Base-by-base conservation (phyloP, 2,797 vertebrate genomes). In the Melanogrammus aeglefinus region DNA sequence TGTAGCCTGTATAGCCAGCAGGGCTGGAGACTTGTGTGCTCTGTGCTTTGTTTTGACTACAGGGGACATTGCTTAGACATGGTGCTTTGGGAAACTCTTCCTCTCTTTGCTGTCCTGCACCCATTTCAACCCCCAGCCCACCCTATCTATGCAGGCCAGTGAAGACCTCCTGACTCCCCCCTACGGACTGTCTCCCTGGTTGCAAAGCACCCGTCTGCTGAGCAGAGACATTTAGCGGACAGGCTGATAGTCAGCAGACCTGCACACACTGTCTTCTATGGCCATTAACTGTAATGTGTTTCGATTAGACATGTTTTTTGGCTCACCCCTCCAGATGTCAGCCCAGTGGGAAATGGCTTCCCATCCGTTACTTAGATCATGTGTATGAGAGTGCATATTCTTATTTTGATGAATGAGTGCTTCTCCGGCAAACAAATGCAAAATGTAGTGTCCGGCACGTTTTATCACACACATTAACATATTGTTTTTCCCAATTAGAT, bases 231-330 rank as follows among this genome's bases (percentile, higher is more conserved):
- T 91, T 91, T 87, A 89, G 88, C 18, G 39, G 90, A 91, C 88
- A 89, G 86, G 81, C 79, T 69, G 77, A 85, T 84, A 86, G 90
- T 92, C 92, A 91, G 88, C 88, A 89, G 90, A 90, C 88, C 86
- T 86, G 85, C 88, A 86, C 86, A 86, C 86, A 79, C 85, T 85
- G 85, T 85, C 88, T 84, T 84, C 83, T 87, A 82, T 87, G 89
- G 87, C 86, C 88, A 90, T 92, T 91, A 89, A 87, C 83, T 83
- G 83, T 91, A 90, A 92, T 92, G 90, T 75, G 5, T 92, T 91
- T 91, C 83, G 86, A 92, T 92, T 86, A 86, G 91, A 86, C 88
- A 83, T 91, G 70, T 87, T 90, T 88, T 84, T 80, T 79, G 82
- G 79, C 81, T 79, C 77, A 27, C 18, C 80, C 27, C 63, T 69